phyloP scores from a whole-genome alignment of 2,888 invertebrate genomes.

The Caenorhabditis plicata region DNA sequence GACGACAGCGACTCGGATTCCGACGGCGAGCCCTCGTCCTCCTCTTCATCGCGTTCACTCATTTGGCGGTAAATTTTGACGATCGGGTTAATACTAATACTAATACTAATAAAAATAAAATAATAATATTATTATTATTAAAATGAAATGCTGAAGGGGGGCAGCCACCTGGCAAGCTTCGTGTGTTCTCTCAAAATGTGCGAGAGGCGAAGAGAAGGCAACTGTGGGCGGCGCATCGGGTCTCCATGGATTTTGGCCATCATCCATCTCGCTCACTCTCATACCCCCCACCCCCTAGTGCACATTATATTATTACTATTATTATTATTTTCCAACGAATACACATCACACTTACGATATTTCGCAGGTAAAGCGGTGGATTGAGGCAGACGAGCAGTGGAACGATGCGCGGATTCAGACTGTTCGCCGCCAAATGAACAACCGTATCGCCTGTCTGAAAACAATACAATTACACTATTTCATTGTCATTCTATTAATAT shows the following conservation, averaged over 20 bases:
- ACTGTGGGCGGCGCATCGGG: not conserved
- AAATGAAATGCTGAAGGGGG: not conserved
- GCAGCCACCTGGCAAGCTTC: not conserved
- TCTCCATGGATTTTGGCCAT: too few relatives aligned
- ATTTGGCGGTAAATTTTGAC: conserved; percentile 37
- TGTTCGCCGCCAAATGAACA: conserved; percentile 71
- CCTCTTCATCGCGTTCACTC: conserved; percentile 24
- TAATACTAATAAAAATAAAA: not conserved
- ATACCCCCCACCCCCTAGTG: not conserved
- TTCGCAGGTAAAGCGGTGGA: conserved; percentile 66
- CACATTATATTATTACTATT: not conserved
- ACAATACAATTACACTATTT: too few relatives aligned
- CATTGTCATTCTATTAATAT: too few relatives aligned
- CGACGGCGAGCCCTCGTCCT: not conserved
- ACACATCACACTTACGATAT: conserved; percentile 50
- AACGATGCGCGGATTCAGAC: conserved; percentile 68
- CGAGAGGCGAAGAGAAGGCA: not conserved
- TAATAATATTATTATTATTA: not conserved
- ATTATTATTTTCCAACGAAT: not conserved
- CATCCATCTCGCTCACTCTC: not conserved
- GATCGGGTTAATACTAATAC: not conserved
- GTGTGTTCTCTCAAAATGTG: not conserved
- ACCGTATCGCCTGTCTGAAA: conserved; percentile 70
- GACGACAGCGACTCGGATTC: conserved; percentile 7
- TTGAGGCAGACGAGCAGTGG: conserved; percentile 66